These are phyloP conservation scores for Rhizomys pruinosus DNA, from an alignment of 2,113 vertebrate genomes.

Conservation along the genomic window DNA sequence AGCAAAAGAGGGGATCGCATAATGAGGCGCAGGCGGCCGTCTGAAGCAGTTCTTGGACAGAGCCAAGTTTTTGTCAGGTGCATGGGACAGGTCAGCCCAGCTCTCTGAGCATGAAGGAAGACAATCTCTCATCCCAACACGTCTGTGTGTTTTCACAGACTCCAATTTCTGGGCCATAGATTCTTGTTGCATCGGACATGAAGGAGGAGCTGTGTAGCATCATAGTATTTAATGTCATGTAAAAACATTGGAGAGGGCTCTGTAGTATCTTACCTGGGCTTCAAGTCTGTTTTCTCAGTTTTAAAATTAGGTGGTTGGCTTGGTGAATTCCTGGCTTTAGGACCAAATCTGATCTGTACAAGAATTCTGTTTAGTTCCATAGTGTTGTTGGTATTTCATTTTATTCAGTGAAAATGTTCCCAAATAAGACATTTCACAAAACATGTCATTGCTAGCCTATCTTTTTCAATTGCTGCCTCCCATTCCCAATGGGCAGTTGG, in stretches of 20 bases:
- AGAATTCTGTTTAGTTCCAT: constrained; percentile 5
- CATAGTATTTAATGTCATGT: neutral
- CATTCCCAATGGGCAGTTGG: neutral
- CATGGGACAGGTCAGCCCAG: neutral
- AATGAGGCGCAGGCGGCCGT: neutral
- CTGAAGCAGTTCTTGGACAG: neutral
- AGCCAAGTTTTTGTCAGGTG: accelerated
- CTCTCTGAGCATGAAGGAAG: neutral
- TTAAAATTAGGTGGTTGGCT: constrained; percentile 4
- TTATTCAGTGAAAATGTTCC: constrained; percentile 12
- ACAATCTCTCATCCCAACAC: neutral
- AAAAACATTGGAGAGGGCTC: neutral
- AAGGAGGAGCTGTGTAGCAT: neutral
- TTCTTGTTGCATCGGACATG: neutral
- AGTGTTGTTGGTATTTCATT: neutral
- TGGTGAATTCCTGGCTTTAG: neutral
- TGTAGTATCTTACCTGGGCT: neutral
- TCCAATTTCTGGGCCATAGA: neutral
- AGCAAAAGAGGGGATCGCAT: accelerated
- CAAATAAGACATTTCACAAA: constrained; percentile 16
- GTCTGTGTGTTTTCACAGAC: neutral
- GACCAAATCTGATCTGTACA: neutral
- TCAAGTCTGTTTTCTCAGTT: neutral
- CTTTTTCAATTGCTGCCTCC: constrained; percentile 19
- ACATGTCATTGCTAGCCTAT: constrained; percentile 13